Evolutionary conservation across 2,797 vertebrate species (phyloP).

Genomic region (Cyprinella venusta): DNA sequence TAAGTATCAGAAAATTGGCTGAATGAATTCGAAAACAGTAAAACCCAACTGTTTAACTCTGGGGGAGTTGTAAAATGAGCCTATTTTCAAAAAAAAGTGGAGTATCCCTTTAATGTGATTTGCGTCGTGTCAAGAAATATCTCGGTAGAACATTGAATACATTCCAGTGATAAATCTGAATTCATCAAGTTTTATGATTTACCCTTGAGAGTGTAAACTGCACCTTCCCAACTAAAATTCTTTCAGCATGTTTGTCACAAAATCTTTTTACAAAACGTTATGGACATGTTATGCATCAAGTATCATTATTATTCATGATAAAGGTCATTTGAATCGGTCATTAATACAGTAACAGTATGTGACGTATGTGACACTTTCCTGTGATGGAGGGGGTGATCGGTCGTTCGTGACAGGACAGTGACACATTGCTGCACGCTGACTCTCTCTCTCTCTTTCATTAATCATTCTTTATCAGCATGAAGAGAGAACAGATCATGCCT

Average conservation of each 20-base stretch:
- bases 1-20: too few relatives aligned
- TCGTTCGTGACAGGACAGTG: conserved; percentile 18
- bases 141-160: too few relatives aligned
- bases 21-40: too few relatives aligned
- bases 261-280: background rate
- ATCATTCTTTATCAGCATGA: conserved; percentile 43
- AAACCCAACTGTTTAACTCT: too few relatives aligned
- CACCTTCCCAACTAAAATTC: background rate
- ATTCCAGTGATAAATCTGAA: too few relatives aligned
- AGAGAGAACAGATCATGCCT: conserved; percentile 37
- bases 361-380: background rate
- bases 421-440: background rate
- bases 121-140: too few relatives aligned
- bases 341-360: conserved; percentile 3
- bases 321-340: background rate
- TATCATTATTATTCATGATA: background rate
- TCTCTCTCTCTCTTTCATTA: conserved; percentile 36
- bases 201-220: background rate
- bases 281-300: background rate
- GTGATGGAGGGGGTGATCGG: conserved; percentile 27
- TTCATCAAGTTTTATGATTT: background rate
- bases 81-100: too few relatives aligned
- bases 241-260: background rate
- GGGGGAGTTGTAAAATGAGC: too few relatives aligned
- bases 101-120: too few relatives aligned